These are phyloP conservation scores for Drosophila navojoa DNA, from an alignment of 1,140 invertebrate species.

Conservation along the genomic window DNA sequence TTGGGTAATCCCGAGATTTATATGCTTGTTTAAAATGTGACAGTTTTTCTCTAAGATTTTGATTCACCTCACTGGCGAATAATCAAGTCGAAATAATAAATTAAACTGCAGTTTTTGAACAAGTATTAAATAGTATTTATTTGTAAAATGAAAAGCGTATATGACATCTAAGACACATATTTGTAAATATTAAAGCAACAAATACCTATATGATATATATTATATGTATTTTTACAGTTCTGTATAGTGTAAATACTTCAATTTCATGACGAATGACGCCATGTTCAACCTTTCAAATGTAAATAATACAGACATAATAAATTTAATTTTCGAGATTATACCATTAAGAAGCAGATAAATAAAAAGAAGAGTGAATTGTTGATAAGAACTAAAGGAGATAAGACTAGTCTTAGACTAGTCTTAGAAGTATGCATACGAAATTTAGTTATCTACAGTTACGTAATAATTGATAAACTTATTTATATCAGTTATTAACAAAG, in stretches of 20 bases:
- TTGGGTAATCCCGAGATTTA: too few species aligned
- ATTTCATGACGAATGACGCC: not conserved
- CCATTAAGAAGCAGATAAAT: too few species aligned
- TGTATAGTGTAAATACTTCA: not conserved
- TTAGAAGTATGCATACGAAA: not conserved
- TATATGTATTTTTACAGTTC: too few species aligned
- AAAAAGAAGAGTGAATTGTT: not conserved
- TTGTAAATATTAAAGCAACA: conserved; percentile 31
- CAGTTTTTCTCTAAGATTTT: too few species aligned
- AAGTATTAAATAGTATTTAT: too few species aligned
- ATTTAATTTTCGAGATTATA: too few species aligned
- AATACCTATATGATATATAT: too few species aligned
- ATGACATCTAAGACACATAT: conserved; percentile 25
- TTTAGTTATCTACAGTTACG: not conserved
- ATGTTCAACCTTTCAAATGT: not conserved
- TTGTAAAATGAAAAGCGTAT: conserved; percentile 20
- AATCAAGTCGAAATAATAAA: not conserved
- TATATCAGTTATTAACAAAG: too few species aligned
- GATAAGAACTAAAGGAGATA: not conserved
- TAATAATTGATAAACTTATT: not conserved
- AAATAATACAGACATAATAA: conserved; percentile 2
- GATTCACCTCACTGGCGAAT: too few species aligned
- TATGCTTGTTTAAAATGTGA: too few species aligned
- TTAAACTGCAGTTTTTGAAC: not conserved
- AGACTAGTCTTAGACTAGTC: too few species aligned